A percentile compares a stretch with the other conserved stretches of the same genome.
Evolutionary conservation across 2,113 vertebrate species (phyloP).

Genomic region (Hepsetus odoe): DNA sequence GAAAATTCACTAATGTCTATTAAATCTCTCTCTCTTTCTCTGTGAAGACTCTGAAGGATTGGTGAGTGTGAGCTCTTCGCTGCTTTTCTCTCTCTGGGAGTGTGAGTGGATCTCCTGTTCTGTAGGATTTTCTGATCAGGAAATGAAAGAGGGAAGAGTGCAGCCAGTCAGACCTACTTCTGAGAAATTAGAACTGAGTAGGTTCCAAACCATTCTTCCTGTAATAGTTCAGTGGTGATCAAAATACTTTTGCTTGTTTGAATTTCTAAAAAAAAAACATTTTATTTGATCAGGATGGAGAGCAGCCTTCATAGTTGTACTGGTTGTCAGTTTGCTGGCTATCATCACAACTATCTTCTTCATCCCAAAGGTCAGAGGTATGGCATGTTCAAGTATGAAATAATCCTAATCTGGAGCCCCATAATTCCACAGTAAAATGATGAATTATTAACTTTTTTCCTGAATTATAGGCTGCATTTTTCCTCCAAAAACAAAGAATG

Average conservation of each 20-base stretch:
- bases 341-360: neutral
- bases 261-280: neutral
- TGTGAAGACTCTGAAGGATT: neutral
- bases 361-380: neutral
- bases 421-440: neutral
- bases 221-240: neutral
- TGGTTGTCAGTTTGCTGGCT: neutral
- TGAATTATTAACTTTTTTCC: neutral
- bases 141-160: neutral
- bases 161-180: neutral
- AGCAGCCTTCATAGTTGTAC: neutral
- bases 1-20: too few species aligned
- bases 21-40: neutral
- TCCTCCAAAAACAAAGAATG: neutral
- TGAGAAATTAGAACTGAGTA: neutral
- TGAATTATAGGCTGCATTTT: neutral
- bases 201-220: neutral
- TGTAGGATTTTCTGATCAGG: neutral
- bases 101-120: constrained; percentile 5
- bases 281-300: neutral
- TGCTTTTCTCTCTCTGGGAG: neutral
- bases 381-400: neutral
- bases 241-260: neutral
- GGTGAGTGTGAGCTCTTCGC: constrained; percentile 5
- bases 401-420: neutral